Evolutionary conservation across 2,113 vertebrate species (phyloP).

Genomic region (Ictalurus punctatus): DNA sequence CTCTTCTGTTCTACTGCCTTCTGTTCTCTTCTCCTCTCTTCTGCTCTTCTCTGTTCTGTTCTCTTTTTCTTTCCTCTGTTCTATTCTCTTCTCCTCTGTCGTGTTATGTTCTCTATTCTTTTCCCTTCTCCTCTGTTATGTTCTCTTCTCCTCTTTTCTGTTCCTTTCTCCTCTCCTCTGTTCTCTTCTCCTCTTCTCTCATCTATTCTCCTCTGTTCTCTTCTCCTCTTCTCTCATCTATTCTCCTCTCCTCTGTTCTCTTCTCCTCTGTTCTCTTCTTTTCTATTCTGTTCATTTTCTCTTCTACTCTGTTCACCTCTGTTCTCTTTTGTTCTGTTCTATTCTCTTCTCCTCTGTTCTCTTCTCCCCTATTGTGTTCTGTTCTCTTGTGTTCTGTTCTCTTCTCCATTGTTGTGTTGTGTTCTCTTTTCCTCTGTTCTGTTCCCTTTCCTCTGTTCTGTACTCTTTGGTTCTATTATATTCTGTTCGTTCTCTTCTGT

Average conservation of each 20-base stretch:
- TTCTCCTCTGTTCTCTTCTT: neutral
- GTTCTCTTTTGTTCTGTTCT: neutral
- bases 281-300: neutral
- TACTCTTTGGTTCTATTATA: too few relatives aligned
- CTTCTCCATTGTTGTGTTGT: too few relatives aligned
- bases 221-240: neutral
- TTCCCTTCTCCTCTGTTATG: conserved; percentile 38
- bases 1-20: neutral
- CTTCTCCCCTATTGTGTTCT: too few relatives aligned
- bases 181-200: neutral
- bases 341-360: too few relatives aligned
- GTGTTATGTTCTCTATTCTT: neutral
- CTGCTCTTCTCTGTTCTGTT: neutral
- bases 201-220: neutral
- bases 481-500: too few relatives aligned
- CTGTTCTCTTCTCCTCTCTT: neutral
- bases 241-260: neutral
- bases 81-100: neutral
- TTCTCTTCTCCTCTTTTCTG: neutral
- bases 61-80: neutral
- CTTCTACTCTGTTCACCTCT: neutral
- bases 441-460: too few relatives aligned
- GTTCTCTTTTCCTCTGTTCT: too few relatives aligned
- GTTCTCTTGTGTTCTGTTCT: too few relatives aligned
- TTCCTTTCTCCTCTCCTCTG: neutral